Conservation (phyloP, 2,113 vertebrate genomes). For the Callaeas wilsoni region DNA sequence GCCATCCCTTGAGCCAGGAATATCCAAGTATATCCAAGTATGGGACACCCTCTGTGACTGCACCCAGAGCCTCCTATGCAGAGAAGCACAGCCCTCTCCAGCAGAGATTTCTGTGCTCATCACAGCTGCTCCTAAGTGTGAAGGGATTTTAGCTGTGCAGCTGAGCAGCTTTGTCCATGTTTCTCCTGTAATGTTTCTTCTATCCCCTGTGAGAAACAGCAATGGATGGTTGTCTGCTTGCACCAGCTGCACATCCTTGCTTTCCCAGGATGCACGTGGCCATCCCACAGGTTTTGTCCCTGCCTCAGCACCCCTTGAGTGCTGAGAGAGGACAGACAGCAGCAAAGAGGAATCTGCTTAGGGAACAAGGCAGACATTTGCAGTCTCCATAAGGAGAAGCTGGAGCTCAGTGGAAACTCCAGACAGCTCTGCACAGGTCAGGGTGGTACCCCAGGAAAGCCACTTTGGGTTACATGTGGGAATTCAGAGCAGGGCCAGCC, state of each 20-base stretch:
- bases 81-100: neutral
- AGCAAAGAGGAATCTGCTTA: neutral
- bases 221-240: neutral
- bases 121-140: neutral
- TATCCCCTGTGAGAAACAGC: neutral
- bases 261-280: accelerated
- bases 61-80: neutral
- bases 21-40: too few species aligned
- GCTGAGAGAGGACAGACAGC: neutral
- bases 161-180: neutral
- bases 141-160: neutral
- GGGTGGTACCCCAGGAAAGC: neutral
- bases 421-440: neutral
- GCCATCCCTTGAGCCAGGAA: neutral
- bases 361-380: neutral
- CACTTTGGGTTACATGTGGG: accelerated
- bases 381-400: neutral
- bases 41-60: neutral
- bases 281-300: neutral
- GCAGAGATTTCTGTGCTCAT: neutral
- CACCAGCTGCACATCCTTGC: neutral
- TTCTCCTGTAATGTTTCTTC: neutral
- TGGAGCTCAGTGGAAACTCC: neutral
- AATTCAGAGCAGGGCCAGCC: neutral
- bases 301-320: neutral